Evolutionary conservation across 2,888 invertebrate species (phyloP), one percentile per base, ranked within the genome.

Genomic region (Altica lythri): DNA sequence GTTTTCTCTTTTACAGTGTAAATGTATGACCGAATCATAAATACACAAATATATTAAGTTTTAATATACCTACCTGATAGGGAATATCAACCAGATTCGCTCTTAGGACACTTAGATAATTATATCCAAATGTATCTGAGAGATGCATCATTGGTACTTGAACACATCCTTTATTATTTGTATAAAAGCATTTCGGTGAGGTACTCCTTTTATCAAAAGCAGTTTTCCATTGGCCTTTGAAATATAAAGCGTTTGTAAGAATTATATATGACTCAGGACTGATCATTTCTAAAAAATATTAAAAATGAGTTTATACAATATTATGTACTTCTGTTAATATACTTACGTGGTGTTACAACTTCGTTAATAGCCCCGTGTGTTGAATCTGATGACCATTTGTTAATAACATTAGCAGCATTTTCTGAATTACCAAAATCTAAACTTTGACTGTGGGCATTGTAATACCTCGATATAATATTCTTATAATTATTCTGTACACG

Each of bases 211-310:
- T 71, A 55, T 85, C 81, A 70, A 91, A 91, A 0, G 85, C 78
- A 17, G 81, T 79, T 56, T 83, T 80, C 91, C 91, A 91, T 8
- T 81, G 81, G n/a, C 89, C 89, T 60, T 87, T 86, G 79, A 89
- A 90, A 72, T 88, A 89, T 66, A 91, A 78, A 0, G 88, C 88
- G 65, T 90, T 90, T 63, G 89, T 86, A 40, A 91, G 78, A 22
- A 91, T 74, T 77, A 90, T 80, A 63, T 83, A 77, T 0, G 86
- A 84, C 2, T 79, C 71, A 0, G 80, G 72, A 16, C 72, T 71
- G 8, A 85, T 68, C 35, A 75, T 74, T 4, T 68, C 85, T 84
- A 72, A 29, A 79, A 77, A 49, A 53, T 4, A 30, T 30, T 30
- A 6, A 10, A 22, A 22, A 30, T 30, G 10, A 4, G 30, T 30